Conservation (phyloP, 64 coral and sea anemone species). For the Cladopsammia gracilis region DNA sequence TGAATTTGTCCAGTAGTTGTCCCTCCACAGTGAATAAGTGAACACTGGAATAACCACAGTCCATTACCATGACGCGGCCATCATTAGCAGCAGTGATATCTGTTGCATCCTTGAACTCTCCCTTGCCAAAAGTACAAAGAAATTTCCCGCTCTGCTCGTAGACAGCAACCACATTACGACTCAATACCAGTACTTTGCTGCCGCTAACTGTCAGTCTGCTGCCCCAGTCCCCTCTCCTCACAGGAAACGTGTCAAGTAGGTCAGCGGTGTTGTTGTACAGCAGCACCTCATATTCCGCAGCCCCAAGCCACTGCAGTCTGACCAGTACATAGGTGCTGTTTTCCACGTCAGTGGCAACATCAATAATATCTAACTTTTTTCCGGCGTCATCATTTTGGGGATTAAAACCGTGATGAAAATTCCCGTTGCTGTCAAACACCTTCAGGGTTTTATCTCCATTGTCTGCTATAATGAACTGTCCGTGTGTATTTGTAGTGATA, state of each 20-base stretch:
- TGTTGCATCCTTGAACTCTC: neutral
- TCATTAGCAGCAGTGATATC: neutral
- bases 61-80: conserved; percentile 12
- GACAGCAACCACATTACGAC: too few relatives aligned
- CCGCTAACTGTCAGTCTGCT: neutral
- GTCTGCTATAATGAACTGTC: conserved; percentile 32
- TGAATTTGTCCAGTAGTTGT: too few relatives aligned
- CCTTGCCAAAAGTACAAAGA: too few relatives aligned
- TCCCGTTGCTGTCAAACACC: conserved; percentile 3
- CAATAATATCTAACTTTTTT: neutral
- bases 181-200: too few relatives aligned
- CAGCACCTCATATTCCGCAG: neutral
- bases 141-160: too few relatives aligned
- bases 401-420: neutral
- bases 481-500: conserved; percentile 39
- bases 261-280: neutral
- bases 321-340: conserved; percentile 15
- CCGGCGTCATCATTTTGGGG: neutral
- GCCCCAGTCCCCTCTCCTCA: neutral
- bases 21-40: neutral
- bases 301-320: neutral
- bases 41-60: neutral
- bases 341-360: conserved; percentile 7
- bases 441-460: neutral
- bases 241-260: conserved; percentile 1